phyloP scores from a whole-genome alignment of 2,888 invertebrate genomes.

The Meghimatium bilineatum region DNA sequence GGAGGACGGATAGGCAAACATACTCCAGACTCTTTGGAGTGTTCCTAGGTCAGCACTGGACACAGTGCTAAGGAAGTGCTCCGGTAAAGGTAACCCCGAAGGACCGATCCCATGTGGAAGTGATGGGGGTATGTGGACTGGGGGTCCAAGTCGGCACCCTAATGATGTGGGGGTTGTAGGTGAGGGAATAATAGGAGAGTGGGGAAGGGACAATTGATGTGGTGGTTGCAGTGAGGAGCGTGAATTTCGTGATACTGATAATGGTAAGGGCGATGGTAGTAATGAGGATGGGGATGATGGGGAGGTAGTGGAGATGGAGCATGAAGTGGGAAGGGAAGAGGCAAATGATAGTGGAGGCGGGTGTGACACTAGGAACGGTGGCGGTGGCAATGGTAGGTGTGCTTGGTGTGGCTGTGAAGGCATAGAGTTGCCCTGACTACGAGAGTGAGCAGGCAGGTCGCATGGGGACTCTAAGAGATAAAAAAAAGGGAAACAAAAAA shows the following conservation, averaged over 20 bases:
- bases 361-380: slow-evolving; percentile 43
- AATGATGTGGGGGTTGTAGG: slow-evolving; percentile 79
- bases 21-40: slow-evolving; percentile 37
- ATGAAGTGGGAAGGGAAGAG: slow-evolving; percentile 30
- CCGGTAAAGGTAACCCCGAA: slow-evolving; percentile 39
- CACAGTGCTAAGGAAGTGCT: slow-evolving; percentile 26
- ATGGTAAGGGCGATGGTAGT: slow-evolving; percentile 46
- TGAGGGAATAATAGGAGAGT: slow-evolving; percentile 62
- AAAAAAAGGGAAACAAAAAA: slow-evolving; percentile 32
- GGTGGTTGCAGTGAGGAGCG: slow-evolving; percentile 53
- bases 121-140: slow-evolving; percentile 82
- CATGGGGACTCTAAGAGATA: slow-evolving; percentile 51
- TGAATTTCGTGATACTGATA: slow-evolving; percentile 40
- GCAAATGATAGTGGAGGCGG: slow-evolving; percentile 41
- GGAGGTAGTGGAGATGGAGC: slow-evolving; percentile 49
- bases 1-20: slow-evolving; percentile 84
- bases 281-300: slow-evolving; percentile 44
- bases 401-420: slow-evolving; percentile 44
- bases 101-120: slow-evolving; percentile 81
- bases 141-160: slow-evolving; percentile 65
- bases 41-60: slow-evolving; percentile 9
- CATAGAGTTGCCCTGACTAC: slow-evolving; percentile 48
- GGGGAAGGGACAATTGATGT: slow-evolving; percentile 60
- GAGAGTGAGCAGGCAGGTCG: slow-evolving; percentile 49
- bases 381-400: slow-evolving; percentile 48